Conservation (phyloP, 2,888 invertebrate species). For the Horisme vitalbata region DNA sequence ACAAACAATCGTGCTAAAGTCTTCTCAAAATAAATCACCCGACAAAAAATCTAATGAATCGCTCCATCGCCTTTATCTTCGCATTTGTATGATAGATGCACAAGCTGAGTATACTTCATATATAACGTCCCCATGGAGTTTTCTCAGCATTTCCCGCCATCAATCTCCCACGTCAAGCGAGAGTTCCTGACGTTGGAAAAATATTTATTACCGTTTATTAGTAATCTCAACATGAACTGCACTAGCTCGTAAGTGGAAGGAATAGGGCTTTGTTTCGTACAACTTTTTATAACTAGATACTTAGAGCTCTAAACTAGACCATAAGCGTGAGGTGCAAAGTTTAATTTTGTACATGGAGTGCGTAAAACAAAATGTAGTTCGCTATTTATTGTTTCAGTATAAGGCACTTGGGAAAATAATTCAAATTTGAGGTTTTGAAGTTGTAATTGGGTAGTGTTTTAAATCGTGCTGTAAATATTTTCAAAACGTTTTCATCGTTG, state of each 20-base stretch:
- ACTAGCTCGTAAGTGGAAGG: neutral
- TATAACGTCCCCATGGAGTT: conserved; percentile 28
- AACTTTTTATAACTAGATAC: neutral
- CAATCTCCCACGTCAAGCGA: conserved; percentile 45
- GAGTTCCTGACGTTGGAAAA: conserved; percentile 37
- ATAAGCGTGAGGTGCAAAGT: neutral
- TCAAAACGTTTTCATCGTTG: no score
- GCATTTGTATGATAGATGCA: conserved; percentile 33
- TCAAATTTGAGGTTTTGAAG: neutral
- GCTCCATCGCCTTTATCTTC: conserved; percentile 22
- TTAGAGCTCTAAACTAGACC: conserved; percentile 3
- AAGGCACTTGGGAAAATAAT: conserved; percentile 4
- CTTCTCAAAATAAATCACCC: neutral
- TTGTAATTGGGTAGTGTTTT: neutral
- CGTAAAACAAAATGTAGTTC: conserved; percentile 3
- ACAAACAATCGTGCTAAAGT: neutral
- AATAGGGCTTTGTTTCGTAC: conserved; percentile 1
- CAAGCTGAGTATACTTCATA: conserved; percentile 28
- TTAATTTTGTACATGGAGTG: neutral
- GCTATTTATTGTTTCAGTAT: conserved; percentile 10
- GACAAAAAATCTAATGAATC: conserved; percentile 24
- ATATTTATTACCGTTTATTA: conserved; percentile 47
- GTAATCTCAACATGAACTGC: conserved; percentile 11
- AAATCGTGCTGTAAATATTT: no score
- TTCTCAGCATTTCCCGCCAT: conserved; percentile 35